These are phyloP conservation scores for Scaptomyza tumidula DNA, from an alignment of 2,888 invertebrate genomes.

Conservation along the genomic window DNA sequence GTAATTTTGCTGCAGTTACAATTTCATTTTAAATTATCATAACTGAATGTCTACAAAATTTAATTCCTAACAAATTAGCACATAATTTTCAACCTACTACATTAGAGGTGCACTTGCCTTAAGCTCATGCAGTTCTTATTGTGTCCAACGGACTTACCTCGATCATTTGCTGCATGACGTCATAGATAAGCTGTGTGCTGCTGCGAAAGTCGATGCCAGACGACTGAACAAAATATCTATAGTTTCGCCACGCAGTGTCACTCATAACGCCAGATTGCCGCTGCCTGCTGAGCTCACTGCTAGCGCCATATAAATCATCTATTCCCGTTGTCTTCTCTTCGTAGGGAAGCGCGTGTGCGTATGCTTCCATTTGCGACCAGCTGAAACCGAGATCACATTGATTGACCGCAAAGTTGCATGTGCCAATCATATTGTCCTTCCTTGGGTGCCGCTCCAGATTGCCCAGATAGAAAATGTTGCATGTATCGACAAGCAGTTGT, in stretches of 20 bases:
- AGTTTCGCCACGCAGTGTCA: slow-evolving; percentile 81
- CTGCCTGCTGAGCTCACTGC: slow-evolving; percentile 14
- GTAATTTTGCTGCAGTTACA: slow-evolving; percentile 79
- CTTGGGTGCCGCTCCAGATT: slow-evolving; percentile 86
- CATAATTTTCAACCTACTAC: slow-evolving; percentile 32
- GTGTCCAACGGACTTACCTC: slow-evolving; percentile 76
- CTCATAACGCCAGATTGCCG: slow-evolving; percentile 32
- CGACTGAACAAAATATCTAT: slow-evolving; percentile 83
- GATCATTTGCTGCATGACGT: slow-evolving; percentile 92
- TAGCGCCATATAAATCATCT: slow-evolving; percentile 18
- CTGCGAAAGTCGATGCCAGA: slow-evolving; percentile 94
- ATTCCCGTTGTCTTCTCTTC: not conserved
- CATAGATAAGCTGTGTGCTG: slow-evolving; percentile 95
- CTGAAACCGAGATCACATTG: slow-evolving; percentile 84
- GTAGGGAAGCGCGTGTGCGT: slow-evolving; percentile 48
- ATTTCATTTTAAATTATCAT: slow-evolving; percentile 44
- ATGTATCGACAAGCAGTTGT: slow-evolving; percentile 81
- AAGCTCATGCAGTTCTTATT: slow-evolving; percentile 12
- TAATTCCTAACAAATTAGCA: slow-evolving; percentile 12
- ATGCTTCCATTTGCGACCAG: slow-evolving; percentile 84
- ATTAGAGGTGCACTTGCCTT: slow-evolving; percentile 27
- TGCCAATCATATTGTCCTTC: slow-evolving; percentile 83
- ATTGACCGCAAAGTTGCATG: slow-evolving; percentile 82
- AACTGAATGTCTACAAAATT: slow-evolving; percentile 36
- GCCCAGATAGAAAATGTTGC: slow-evolving; percentile 86